Evolutionary conservation across 2,113 vertebrate genomes (phyloP).

Genomic region (Tragelaphus buxtoni): DNA sequence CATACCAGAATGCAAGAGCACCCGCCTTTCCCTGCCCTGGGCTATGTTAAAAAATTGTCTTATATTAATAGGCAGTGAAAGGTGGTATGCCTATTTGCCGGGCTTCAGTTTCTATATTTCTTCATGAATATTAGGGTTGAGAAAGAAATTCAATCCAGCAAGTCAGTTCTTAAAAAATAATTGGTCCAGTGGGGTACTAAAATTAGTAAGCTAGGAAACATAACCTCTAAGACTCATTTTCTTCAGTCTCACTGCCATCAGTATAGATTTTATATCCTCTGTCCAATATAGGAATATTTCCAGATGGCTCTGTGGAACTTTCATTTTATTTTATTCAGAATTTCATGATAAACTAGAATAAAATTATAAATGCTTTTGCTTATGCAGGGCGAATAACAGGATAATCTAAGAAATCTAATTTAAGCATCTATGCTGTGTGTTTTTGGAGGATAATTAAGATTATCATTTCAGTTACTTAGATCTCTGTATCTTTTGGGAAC

Average conservation of each 20-base stretch:
- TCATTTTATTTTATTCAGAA: neutral
- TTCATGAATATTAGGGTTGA: neutral
- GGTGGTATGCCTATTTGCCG: neutral
- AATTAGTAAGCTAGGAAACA: neutral
- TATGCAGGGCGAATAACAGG: neutral
- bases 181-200: neutral
- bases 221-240: neutral
- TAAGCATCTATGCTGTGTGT: neutral
- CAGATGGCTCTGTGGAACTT: neutral
- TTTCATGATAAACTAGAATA: neutral
- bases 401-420: neutral
- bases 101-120: neutral
- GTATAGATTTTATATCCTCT: neutral
- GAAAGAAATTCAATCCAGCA: conserved; percentile 2
- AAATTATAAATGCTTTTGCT: neutral
- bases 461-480: neutral
- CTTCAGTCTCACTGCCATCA: neutral
- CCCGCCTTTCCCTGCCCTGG: conserved; percentile 27
- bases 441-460: neutral
- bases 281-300: neutral
- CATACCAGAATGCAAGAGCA: conserved; percentile 46
- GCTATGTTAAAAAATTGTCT: conserved; percentile 49
- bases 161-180: conserved; percentile 5
- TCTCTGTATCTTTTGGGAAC: neutral
- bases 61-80: conserved; percentile 45